A percentile compares a stretch with the other conserved stretches of the same genome.
These are phyloP conservation scores for Sander lucioperca DNA, from an alignment of 2,113 vertebrate species.

Conservation along the genomic window DNA sequence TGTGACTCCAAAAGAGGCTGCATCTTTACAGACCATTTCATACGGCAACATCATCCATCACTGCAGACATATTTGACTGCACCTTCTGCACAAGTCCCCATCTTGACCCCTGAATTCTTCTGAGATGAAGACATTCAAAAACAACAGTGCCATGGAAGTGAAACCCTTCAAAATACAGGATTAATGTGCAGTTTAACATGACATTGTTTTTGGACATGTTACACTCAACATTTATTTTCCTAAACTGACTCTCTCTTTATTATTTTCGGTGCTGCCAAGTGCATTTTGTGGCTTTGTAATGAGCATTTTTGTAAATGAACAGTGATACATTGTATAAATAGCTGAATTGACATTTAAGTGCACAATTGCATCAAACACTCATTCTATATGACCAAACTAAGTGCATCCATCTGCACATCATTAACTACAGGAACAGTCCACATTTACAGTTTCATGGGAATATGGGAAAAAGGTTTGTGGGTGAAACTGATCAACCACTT, in stretches of 20 bases:
- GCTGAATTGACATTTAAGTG: conserved; percentile 52
- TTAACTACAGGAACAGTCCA: conserved; percentile 38
- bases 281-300: conserved; percentile 25
- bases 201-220: conserved; percentile 48
- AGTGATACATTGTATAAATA: conserved; percentile 36
- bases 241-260: conserved; percentile 1
- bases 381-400: conserved; percentile 44
- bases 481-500: conserved; percentile 25
- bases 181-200: conserved; percentile 36
- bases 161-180: conserved; percentile 35
- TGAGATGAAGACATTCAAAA: conserved; percentile 42
- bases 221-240: conserved; percentile 17
- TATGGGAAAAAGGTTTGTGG: conserved; percentile 15
- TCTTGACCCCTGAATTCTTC: conserved; percentile 51
- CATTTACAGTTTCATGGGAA: conserved; percentile 50
- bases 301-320: conserved; percentile 39
- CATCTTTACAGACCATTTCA: conserved; percentile 86
- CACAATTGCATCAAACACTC: conserved; percentile 35
- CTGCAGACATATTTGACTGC: conserved; percentile 72
- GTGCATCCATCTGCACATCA: conserved; percentile 57
- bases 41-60: conserved; percentile 86
- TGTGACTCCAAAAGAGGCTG: conserved; percentile 73
- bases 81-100: conserved; percentile 43
- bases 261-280: conserved; percentile 19
- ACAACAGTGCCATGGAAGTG: conserved; percentile 26